Base-by-base conservation (phyloP, 2,888 invertebrate species). In the Andrena bicolor region DNA sequence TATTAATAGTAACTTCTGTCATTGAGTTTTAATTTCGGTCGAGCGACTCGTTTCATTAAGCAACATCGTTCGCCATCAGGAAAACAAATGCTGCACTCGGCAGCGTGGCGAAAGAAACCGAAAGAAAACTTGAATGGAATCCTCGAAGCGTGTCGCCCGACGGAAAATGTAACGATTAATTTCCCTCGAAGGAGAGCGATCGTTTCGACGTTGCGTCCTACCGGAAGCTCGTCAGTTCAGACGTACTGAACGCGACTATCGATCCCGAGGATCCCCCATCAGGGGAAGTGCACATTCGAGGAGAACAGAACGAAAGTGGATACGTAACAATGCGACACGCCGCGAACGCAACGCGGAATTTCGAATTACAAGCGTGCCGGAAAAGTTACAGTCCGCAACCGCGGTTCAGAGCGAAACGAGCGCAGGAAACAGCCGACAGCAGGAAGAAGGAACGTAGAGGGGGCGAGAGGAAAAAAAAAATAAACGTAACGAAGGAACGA, bases 301-400 rank as follows among this genome's bases (percentile, higher is more conserved):
- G 56, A 26, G 26, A 30, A 63, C 8, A 8, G 23, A 23, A 13
- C 5, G 35, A 16, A 26, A 13, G 35, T 20, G 5, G 10, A 30
- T 8, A 30, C 35, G 53, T 32, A 26, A 56, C 72, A 85, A 69
- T 65, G 74, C 65, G 80, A 83, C 60, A 70, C 58, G 51, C 53
- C 51, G 58, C 30, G 53, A 73, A 71, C 60, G 53, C 68, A 49
- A 65, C 48, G 23, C 60, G 13, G 66, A 84, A 60, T 69, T 76
- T 79, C 20, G 63, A 78, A 61, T 51, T 35, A 66, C 49, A 35
- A 48, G 49, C 16, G 61, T 74, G 20, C 41, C 60, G 10, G 28
- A 49, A 56, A 68, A 20, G 61, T 66, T 63, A 48, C 72, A 75
- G 41, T 75, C 66, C 74, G 72, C 77, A 73, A 13, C 20, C 69